These are phyloP conservation scores for Hypolimnas misippus DNA, from an alignment of 2,888 invertebrate genomes.

Conservation along the genomic window DNA sequence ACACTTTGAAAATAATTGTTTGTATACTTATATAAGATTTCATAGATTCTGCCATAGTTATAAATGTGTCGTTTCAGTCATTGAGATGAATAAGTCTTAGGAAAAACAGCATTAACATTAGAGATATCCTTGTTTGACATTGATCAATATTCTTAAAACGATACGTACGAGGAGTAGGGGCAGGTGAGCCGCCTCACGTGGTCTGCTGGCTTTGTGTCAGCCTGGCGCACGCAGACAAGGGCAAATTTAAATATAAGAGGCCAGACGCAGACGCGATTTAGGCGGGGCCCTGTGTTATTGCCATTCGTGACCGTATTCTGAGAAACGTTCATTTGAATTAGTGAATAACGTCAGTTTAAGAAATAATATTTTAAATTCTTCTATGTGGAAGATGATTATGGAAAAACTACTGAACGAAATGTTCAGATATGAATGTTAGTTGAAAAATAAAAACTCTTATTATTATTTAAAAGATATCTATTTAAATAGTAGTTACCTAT, in stretches of 20 bases:
- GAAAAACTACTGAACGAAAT: neutral
- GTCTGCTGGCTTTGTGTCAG: slow-evolving; percentile 38
- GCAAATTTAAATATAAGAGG: slow-evolving; percentile 47
- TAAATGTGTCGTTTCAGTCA: too few relatives aligned
- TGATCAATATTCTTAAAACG: slow-evolving; percentile 30
- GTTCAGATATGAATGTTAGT: too few relatives aligned
- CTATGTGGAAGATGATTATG: neutral
- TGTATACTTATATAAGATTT: too few relatives aligned
- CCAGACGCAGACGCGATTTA: slow-evolving; percentile 41
- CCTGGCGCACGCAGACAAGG: slow-evolving; percentile 48
- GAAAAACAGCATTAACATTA: neutral
- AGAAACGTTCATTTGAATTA: slow-evolving; percentile 20
- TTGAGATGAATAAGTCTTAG: neutral
- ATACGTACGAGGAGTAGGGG: slow-evolving; percentile 23
- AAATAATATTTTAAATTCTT: neutral
- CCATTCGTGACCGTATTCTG: slow-evolving; percentile 36
- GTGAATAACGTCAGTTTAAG: neutral
- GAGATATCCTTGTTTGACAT: slow-evolving; percentile 18
- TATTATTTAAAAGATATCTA: too few relatives aligned
- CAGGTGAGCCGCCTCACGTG: slow-evolving; percentile 40
- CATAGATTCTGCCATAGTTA: too few relatives aligned
- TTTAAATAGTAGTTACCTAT: too few relatives aligned
- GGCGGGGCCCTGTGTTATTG: slow-evolving; percentile 31
- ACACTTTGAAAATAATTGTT: too few relatives aligned
- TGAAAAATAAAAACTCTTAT: too few relatives aligned